Conservation (phyloP, 2,888 invertebrate genomes). For the Epirrhoe alternata region DNA sequence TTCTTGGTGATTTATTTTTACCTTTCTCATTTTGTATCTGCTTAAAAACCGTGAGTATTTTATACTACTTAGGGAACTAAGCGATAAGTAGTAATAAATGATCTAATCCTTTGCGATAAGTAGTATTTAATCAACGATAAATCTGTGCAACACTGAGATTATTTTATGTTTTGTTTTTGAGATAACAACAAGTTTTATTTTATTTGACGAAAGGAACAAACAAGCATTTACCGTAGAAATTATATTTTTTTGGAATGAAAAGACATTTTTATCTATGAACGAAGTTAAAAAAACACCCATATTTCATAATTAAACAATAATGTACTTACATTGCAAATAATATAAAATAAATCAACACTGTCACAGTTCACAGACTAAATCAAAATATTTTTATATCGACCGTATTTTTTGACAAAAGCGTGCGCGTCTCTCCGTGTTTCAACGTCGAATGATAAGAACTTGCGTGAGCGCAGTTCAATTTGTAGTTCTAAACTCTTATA, state of each 20-base stretch:
- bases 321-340: constrained; percentile 33
- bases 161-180: not conserved
- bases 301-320: constrained; percentile 8
- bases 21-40: too few relatives aligned
- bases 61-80: not conserved
- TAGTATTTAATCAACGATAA: constrained; percentile 16
- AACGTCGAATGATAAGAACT: constrained; percentile 67
- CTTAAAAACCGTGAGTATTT: too few relatives aligned
- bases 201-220: not conserved
- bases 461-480: constrained; percentile 50
- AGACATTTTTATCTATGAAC: not conserved
- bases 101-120: constrained; percentile 6
- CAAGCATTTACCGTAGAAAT: not conserved
- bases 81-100: not conserved
- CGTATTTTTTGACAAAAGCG: constrained; percentile 45
- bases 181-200: constrained; percentile 1
- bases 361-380: constrained; percentile 17
- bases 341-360: constrained; percentile 32
- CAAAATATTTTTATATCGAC: constrained; percentile 28
- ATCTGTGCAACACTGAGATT: constrained; percentile 4
- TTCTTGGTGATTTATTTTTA: too few relatives aligned
- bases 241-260: not conserved
- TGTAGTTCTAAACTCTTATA: constrained; percentile 18
- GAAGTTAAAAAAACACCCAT: not conserved
- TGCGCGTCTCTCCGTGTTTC: constrained; percentile 57